Evolutionary conservation across 2,797 vertebrate genomes (phyloP), one percentile per base, ranked within the genome.

Genomic region (Hippopotamyrus pictus): DNA sequence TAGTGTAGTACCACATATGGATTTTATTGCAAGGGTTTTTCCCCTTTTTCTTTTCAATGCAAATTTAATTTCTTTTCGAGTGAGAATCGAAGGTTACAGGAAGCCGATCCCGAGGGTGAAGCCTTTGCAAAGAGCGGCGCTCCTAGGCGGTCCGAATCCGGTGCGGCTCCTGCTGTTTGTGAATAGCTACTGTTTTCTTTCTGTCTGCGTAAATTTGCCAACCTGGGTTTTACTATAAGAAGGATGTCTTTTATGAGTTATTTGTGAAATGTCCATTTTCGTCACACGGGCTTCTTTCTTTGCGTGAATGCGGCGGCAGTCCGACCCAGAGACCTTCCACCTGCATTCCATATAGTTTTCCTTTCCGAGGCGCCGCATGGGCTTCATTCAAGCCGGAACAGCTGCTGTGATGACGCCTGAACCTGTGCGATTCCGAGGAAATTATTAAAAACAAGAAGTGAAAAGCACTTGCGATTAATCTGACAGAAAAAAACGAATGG

Each of bases 1-100:
- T 92, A 93, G 93, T 90, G 88, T 89, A 53, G 94, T 92, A 94
- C 93, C 94, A 95, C 93, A 90, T 89, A 90, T 12, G 88, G 89
- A 88, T 87, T 92, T 92, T n/a, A 51, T 79, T 91, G 46, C 44
- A 48, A 48, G 46, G 82, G 22, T 22, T 22, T 25, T 14, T 0
- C 33, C 33, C 17, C 22, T 50, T 79, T 79, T 79, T 76, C 37
- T 84, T 89, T 76, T 76, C 44, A 76, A 73, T 37, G 62, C 57
- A 50, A 86, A 83, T 85, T 87, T 86, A 11, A 41, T 48, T 50
- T 46, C 44, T 86, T 90, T 83, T 90, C 88, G 73, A 59, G 89
- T 88, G 92, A 89, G 92, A 94, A 94, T 93, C 92, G 93, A 94
- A 90, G 90, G 62, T 94, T 91, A 87, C 44, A 89, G 88, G 89